A percentile compares a stretch with the other conserved stretches of the same genome.
Evolutionary conservation across 2,888 invertebrate genomes (phyloP).

Genomic region (Thereva unica): DNA sequence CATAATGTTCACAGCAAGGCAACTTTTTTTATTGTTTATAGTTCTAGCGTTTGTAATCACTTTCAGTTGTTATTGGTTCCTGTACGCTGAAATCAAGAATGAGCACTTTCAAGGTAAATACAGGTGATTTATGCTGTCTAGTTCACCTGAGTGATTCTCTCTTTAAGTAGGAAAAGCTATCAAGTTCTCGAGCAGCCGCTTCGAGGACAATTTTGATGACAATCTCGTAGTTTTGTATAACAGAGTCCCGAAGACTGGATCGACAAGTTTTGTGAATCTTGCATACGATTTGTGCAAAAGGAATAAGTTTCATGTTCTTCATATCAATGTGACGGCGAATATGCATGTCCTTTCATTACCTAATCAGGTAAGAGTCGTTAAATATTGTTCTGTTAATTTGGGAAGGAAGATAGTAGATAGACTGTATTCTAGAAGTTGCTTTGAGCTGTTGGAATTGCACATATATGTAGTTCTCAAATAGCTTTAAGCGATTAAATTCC

Average conservation of each 20-base stretch:
- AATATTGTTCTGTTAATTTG: constrained; percentile 13
- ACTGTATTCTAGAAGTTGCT: neutral
- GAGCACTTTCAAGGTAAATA: constrained; percentile 20
- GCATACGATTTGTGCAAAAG: constrained; percentile 81
- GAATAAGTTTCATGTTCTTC: constrained; percentile 81
- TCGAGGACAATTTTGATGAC: constrained; percentile 59
- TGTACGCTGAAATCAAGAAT: constrained; percentile 49
- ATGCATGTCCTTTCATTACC: constrained; percentile 91
- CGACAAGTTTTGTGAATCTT: constrained; percentile 91
- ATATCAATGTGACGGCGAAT: constrained; percentile 95
- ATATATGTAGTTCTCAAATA: too few species aligned
- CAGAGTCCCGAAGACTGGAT: constrained; percentile 95
- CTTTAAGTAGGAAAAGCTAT: constrained; percentile 20
- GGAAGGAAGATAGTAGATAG: too few species aligned
- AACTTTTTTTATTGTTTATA: constrained; percentile 51
- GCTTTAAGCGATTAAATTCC: too few species aligned
- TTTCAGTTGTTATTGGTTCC: constrained; percentile 51
- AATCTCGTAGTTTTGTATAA: constrained; percentile 88
- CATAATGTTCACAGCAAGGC: constrained; percentile 53
- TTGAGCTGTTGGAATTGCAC: too few species aligned
- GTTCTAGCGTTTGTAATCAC: constrained; percentile 48
- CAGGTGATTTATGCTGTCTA: neutral
- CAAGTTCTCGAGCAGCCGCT: neutral
- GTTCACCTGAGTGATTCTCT: neutral
- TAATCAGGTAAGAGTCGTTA: constrained; percentile 71